Evolutionary conservation across 53 echinoderm and acorn worm species (phyloP).

Genomic region (Stichopus horrens): DNA sequence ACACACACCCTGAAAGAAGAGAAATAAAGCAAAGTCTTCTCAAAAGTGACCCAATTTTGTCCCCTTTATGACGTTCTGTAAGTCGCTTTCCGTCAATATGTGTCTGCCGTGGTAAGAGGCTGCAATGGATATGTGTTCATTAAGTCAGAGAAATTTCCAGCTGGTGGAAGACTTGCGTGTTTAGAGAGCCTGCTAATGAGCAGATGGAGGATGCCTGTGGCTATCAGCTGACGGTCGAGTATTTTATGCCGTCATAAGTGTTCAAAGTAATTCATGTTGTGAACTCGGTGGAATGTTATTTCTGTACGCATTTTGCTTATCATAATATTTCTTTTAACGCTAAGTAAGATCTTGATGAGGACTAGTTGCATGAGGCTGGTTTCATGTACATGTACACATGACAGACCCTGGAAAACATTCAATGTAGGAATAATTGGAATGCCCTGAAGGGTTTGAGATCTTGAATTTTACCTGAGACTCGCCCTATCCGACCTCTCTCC

Average conservation of each 20-base stretch:
- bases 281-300: slow-evolving; percentile 1
- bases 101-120: background rate
- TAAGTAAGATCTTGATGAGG: background rate
- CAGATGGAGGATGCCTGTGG: background rate
- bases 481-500: no score
- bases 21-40: no score
- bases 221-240: background rate
- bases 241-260: background rate
- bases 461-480: no score
- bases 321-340: slow-evolving; percentile 3
- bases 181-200: background rate
- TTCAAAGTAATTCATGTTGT: background rate
- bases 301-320: slow-evolving; percentile 2
- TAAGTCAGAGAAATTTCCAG: background rate
- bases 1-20: no score
- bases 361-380: no score
- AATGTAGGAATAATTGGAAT: no score
- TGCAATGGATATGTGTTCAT: background rate
- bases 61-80: no score
- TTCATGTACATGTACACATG: no score
- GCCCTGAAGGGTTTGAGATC: no score
- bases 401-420: no score
- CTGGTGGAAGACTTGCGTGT: background rate
- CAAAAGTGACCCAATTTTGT: no score
- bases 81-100: no score